A percentile compares a stretch with the other conserved stretches of the same genome.
Conservation (phyloP, 2,113 vertebrate genomes). For the Triplophysa tibetana region DNA sequence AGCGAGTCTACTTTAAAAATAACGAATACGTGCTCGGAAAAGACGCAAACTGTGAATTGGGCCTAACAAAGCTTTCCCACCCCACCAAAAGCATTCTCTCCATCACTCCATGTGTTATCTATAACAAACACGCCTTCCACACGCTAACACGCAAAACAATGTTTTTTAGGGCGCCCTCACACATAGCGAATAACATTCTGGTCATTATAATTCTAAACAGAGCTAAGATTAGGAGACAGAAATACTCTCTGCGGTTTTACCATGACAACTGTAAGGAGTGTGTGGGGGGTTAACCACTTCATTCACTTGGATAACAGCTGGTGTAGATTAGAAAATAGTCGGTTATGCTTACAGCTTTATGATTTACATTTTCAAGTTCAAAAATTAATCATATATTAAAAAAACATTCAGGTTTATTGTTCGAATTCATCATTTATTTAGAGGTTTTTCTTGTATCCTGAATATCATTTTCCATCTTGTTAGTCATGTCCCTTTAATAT, state of each 20-base stretch:
- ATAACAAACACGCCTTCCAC: conserved; percentile 61
- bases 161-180: not conserved
- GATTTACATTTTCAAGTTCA: not conserved
- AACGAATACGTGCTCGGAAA: too few relatives aligned
- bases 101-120: conserved; percentile 59
- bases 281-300: not conserved
- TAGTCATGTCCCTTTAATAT: too few relatives aligned
- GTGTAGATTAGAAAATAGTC: not conserved
- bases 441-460: too few relatives aligned
- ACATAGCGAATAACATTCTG: conserved; percentile 50
- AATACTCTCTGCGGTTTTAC: conserved; percentile 52
- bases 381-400: not conserved
- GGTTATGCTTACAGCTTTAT: not conserved
- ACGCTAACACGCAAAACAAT: conserved; percentile 53
- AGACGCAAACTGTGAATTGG: too few relatives aligned
- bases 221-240: conserved; percentile 51
- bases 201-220: conserved; percentile 65
- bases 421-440: not conserved
- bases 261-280: conserved; percentile 61
- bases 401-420: too few relatives aligned
- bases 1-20: too few relatives aligned
- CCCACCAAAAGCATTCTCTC: conserved; percentile 37
- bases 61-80: conserved; percentile 60
- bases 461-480: too few relatives aligned
- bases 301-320: not conserved